A percentile compares a stretch with the other conserved stretches of the same genome.
Conservation (phyloP, 2,888 invertebrate species). For the Xanthia togata region DNA sequence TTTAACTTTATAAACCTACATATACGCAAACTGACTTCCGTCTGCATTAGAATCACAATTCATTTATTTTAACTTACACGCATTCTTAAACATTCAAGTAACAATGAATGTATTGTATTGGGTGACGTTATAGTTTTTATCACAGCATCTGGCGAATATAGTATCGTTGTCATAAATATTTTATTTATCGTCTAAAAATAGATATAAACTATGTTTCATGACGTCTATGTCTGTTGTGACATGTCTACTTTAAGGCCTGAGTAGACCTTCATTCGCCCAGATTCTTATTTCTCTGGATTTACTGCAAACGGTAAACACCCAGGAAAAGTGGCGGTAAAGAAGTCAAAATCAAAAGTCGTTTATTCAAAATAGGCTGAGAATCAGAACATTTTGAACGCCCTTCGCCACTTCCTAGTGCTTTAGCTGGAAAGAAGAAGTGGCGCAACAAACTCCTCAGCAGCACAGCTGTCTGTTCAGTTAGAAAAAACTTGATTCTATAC, state of each 20-base stretch:
- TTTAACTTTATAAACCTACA: background rate
- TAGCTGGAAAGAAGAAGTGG: too few species aligned
- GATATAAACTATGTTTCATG: background rate
- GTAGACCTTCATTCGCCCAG: too few species aligned
- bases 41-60: slow-evolving; percentile 37
- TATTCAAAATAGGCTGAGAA: too few species aligned
- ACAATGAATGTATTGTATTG: slow-evolving; percentile 21
- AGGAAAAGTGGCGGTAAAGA: too few species aligned
- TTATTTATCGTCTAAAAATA: background rate
- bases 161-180: background rate
- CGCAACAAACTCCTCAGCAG: too few species aligned
- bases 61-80: background rate
- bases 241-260: too few species aligned
- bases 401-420: too few species aligned
- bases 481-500: too few species aligned
- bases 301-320: too few species aligned
- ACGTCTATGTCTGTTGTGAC: background rate
- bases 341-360: too few species aligned
- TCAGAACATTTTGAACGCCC: too few species aligned
- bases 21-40: slow-evolving; percentile 29
- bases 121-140: slow-evolving; percentile 41
- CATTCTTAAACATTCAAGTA: background rate
- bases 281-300: background rate
- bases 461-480: too few species aligned
- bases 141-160: background rate